Evolutionary conservation across 2,113 vertebrate genomes (phyloP).

Genomic region (Hiodon alosoides): DNA sequence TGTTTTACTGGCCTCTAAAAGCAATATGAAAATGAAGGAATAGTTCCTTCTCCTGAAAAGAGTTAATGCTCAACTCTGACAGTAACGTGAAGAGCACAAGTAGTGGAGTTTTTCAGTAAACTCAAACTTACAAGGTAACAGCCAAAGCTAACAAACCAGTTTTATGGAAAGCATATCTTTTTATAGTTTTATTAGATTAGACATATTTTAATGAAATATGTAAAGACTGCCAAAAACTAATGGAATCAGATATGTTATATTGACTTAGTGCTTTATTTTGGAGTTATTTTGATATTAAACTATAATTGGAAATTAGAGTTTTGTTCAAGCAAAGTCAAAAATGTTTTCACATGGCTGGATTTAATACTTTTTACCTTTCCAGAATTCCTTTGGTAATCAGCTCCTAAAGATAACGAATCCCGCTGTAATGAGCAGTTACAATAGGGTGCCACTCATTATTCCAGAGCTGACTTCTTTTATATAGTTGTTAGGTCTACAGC

Average conservation of each 20-base stretch:
- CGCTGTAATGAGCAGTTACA: slow-evolving; percentile 34
- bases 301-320: slow-evolving; percentile 46
- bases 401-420: too few relatives aligned
- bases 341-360: neutral
- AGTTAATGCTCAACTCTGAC: slow-evolving; percentile 39
- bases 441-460: neutral
- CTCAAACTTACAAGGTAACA: slow-evolving; percentile 25
- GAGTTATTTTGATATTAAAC: slow-evolving; percentile 44
- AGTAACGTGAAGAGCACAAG: slow-evolving; percentile 29
- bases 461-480: slow-evolving; percentile 32
- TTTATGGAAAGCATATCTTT: slow-evolving; percentile 36
- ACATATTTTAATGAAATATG: slow-evolving; percentile 50
- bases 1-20: slow-evolving; percentile 19
- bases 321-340: slow-evolving; percentile 31
- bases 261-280: slow-evolving; percentile 23
- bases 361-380: neutral
- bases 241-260: slow-evolving; percentile 29
- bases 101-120: slow-evolving; percentile 26
- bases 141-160: slow-evolving; percentile 52
- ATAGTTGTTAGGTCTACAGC: slow-evolving; percentile 35
- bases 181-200: slow-evolving; percentile 47
- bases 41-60: neutral
- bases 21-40: slow-evolving; percentile 20
- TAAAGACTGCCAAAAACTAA: slow-evolving; percentile 37
- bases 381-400: too few relatives aligned